phyloP scores from a whole-genome alignment of 2,113 vertebrate genomes.

The Pseudorectes ferrugineus region DNA sequence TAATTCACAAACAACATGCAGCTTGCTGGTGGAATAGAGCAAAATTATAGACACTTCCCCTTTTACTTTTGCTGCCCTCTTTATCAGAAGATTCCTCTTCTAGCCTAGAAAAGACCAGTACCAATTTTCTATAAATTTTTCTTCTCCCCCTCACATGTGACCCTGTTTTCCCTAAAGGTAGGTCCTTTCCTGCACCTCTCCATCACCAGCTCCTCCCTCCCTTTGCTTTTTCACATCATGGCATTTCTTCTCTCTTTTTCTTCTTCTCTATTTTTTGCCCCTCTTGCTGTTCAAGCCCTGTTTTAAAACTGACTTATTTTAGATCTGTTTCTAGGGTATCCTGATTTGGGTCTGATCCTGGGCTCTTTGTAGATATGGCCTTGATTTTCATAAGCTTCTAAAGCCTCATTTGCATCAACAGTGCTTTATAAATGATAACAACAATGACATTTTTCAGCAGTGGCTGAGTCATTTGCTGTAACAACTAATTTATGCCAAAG shows the following conservation, averaged over 20 bases:
- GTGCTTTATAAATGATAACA: slow-evolving; percentile 40
- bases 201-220: neutral
- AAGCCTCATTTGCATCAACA: slow-evolving; percentile 42
- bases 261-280: neutral
- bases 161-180: neutral
- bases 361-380: neutral
- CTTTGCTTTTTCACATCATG: neutral
- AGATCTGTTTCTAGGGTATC: neutral
- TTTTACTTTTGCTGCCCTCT: neutral
- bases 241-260: neutral
- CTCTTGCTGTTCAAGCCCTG: neutral
- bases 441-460: slow-evolving; percentile 36
- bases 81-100: neutral
- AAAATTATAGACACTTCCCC: neutral
- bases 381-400: slow-evolving; percentile 35
- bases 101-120: neutral
- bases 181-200: neutral
- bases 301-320: neutral
- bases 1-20: neutral
- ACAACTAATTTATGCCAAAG: slow-evolving; percentile 36
- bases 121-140: neutral
- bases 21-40: neutral
- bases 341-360: neutral
- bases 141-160: neutral
- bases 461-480: slow-evolving; percentile 39